Percentiles rank a stretch among this genome's conserved stretches.
These are phyloP conservation scores for Panzeria rudis DNA, from an alignment of 2,888 invertebrate genomes.

Conservation along the genomic window DNA sequence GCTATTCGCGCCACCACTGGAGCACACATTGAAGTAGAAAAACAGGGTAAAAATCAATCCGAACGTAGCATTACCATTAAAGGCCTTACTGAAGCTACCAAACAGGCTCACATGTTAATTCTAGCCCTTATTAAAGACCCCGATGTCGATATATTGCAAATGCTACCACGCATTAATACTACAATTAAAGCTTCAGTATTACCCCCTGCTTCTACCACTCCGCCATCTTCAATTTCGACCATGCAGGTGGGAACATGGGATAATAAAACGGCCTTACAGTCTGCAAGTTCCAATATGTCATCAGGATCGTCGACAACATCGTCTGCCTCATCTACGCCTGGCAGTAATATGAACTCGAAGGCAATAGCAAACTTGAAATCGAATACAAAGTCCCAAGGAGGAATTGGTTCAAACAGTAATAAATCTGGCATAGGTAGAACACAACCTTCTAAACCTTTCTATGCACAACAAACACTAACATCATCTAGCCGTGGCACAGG, in stretches of 20 bases:
- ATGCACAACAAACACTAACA: slow-evolving; percentile 73
- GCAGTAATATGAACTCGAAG: slow-evolving; percentile 50
- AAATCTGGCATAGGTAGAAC: slow-evolving; percentile 75
- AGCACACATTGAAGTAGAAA: slow-evolving; percentile 99
- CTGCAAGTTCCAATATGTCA: slow-evolving; percentile 74
- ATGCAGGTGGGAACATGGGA: slow-evolving; percentile 83
- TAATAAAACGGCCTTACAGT: slow-evolving; percentile 79
- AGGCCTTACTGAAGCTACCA: slow-evolving; percentile 95
- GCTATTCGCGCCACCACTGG: slow-evolving; percentile 98
- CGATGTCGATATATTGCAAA: slow-evolving; percentile 93
- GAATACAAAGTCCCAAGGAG: slow-evolving; percentile 69
- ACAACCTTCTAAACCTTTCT: slow-evolving; percentile 79
- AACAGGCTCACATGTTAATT: slow-evolving; percentile 96
- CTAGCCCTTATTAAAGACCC: slow-evolving; percentile 97
- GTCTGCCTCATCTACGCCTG: slow-evolving; percentile 76
- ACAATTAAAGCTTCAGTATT: slow-evolving; percentile 79
- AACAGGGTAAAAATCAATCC: slow-evolving; percentile 96
- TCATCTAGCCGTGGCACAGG: slow-evolving; percentile 74
- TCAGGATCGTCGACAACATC: slow-evolving; percentile 77
- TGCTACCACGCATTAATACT: slow-evolving; percentile 87
- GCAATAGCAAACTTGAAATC: slow-evolving; percentile 75
- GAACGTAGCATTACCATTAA: slow-evolving; percentile 98
- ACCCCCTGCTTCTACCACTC: slow-evolving; percentile 65
- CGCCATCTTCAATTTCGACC: slow-evolving; percentile 60
- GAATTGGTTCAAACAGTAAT: slow-evolving; percentile 41